A percentile compares a stretch with the other conserved stretches of the same genome.
Evolutionary conservation across 1,140 invertebrate genomes (phyloP).

Genomic region (Aplysia californica): DNA sequence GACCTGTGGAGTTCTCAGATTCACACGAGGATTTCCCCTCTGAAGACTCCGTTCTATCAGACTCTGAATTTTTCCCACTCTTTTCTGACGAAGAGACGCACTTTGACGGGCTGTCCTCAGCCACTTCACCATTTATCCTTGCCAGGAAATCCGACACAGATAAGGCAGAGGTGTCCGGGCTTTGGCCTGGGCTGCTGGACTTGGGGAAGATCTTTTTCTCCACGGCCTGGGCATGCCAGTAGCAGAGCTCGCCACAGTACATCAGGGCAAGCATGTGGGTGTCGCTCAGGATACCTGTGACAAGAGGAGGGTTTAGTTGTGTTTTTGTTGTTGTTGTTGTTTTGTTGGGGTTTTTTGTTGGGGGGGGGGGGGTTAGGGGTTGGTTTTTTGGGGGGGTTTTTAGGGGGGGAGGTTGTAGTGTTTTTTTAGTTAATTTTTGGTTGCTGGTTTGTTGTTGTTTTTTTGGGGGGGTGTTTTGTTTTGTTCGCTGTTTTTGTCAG

Average conservation of each 20-base stretch:
- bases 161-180: background rate
- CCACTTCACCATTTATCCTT: background rate
- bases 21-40: background rate
- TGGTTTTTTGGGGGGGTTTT: no score
- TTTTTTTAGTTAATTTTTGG: no score
- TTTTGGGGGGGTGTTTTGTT: no score
- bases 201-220: background rate
- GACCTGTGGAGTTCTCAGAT: background rate
- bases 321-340: no score
- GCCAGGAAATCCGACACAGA: background rate
- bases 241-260: constrained; percentile 61
- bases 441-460: no score
- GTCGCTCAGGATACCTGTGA: constrained; percentile 59
- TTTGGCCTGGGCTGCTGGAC: no score
- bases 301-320: no score
- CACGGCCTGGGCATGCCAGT: constrained; percentile 48
- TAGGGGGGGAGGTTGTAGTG: no score
- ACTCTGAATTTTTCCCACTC: background rate
- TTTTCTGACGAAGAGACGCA: background rate
- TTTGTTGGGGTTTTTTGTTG: no score
- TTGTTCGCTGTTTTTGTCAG: no score
- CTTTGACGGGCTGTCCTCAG: background rate
- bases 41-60: background rate
- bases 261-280: constrained; percentile 59
- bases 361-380: no score